These are phyloP conservation scores for Ephydatia muelleri DNA, from an alignment of 37 sponge, comb jelly and placozoan genomes.

Conservation along the genomic window DNA sequence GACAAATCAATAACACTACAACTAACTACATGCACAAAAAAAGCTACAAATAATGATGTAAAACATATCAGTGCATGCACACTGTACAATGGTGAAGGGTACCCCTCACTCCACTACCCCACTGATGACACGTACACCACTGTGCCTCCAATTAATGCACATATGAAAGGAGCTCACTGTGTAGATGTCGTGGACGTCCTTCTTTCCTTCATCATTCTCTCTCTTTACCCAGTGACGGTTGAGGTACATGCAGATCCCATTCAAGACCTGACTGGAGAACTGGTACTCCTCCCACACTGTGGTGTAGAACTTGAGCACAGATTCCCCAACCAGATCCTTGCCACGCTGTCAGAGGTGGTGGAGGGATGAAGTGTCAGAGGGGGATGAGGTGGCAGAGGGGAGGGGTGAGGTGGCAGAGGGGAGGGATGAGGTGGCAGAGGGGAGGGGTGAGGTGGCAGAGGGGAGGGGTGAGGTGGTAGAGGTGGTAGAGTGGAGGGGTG, in stretches of 20 bases:
- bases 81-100: too few species aligned
- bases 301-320: constrained; percentile 82
- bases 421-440: not conserved
- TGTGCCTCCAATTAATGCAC: not conserved
- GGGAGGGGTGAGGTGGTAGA: too few species aligned
- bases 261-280: constrained; percentile 91
- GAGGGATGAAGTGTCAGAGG: not conserved
- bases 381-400: not conserved
- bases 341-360: constrained; percentile 57
- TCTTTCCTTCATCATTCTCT: constrained; percentile 97
- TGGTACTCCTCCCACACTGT: constrained; percentile 88
- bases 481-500: too few species aligned
- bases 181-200: constrained; percentile 89
- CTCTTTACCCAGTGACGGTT: constrained; percentile 99
- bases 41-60: too few species aligned
- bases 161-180: constrained; percentile 43
- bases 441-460: not conserved
- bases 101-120: not conserved
- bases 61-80: too few species aligned
- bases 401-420: not conserved
- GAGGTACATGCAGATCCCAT: constrained; percentile 95
- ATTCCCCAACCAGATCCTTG: constrained; percentile 66
- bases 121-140: not conserved
- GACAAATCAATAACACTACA: too few species aligned
- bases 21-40: too few species aligned